Conservation (phyloP, 2,113 vertebrate species). For the Trematomus loennbergii region DNA sequence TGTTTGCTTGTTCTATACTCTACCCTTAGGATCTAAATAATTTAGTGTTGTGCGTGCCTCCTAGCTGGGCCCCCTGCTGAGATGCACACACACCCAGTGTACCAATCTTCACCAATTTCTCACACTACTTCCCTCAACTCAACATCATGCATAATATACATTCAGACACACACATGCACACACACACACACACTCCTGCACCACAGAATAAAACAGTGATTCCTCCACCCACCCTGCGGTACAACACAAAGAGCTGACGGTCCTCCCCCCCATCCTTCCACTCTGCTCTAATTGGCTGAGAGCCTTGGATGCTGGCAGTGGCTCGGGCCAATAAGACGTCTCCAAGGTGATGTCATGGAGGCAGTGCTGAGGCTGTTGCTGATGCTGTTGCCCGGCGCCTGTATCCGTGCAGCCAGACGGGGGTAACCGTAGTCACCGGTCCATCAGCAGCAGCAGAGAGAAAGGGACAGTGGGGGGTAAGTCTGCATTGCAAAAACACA, state of each 20-base stretch:
- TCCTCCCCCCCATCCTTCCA: conserved; percentile 60
- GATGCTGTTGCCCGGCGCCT: conserved; percentile 85
- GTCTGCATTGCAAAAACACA: conserved; percentile 33
- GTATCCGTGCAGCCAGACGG: conserved; percentile 81
- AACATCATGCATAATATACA: conserved; percentile 4
- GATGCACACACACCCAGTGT: neutral
- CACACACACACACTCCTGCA: conserved; percentile 51
- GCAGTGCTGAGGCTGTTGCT: conserved; percentile 82
- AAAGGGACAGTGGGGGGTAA: conserved; percentile 67
- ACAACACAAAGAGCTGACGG: conserved; percentile 68
- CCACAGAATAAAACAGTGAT: conserved; percentile 54
- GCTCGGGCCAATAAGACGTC: conserved; percentile 76
- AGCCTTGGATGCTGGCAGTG: conserved; percentile 72
- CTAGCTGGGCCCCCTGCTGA: conserved; percentile 50
- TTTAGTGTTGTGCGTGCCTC: conserved; percentile 47
- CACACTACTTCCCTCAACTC: conserved; percentile 34
- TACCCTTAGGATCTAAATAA: conserved; percentile 64
- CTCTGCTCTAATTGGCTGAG: conserved; percentile 65
- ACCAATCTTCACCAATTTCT: conserved; percentile 26
- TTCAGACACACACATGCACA: neutral
- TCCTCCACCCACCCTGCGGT: conserved; percentile 70
- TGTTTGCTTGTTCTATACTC: conserved; percentile 36
- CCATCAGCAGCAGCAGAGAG: conserved; percentile 60
- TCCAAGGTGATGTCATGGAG: conserved; percentile 85
- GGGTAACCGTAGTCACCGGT: conserved; percentile 59